phyloP scores from a whole-genome alignment of 1,140 invertebrate species.

The Eurosta solidaginis region DNA sequence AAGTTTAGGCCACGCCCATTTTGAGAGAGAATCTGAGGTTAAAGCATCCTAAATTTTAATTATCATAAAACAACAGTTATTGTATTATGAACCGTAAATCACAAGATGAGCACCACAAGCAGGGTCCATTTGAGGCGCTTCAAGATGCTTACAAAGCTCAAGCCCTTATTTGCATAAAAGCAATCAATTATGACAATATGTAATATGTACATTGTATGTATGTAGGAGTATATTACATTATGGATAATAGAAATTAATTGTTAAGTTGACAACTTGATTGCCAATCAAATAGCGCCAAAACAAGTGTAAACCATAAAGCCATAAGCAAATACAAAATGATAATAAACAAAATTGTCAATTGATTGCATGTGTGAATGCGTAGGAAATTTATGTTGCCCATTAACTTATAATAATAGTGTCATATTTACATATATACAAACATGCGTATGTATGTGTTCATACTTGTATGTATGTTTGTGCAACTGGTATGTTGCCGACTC shows the following conservation, averaged over 20 bases:
- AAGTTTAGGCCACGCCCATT: too few species aligned
- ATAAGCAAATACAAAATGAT: background rate
- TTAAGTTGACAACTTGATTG: constrained; percentile 22
- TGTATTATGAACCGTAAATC: too few species aligned
- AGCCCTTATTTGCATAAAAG: background rate
- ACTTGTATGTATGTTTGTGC: background rate
- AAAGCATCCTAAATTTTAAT: too few species aligned
- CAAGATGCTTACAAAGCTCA: background rate
- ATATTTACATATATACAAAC: background rate
- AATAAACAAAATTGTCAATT: background rate
- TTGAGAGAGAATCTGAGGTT: too few species aligned
- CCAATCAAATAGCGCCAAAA: background rate
- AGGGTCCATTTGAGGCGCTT: too few species aligned
- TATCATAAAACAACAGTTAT: too few species aligned
- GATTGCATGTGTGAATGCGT: background rate
- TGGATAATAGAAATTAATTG: constrained; percentile 28
- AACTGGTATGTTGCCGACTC: background rate
- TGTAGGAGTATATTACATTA: background rate
- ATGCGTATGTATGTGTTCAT: background rate
- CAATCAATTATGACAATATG: background rate
- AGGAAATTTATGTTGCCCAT: background rate
- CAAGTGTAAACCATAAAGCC: constrained; percentile 10
- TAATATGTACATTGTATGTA: background rate
- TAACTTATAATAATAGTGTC: too few species aligned
- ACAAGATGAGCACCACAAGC: too few species aligned